phyloP scores from a whole-genome alignment of 2,888 invertebrate genomes.

The Globia sparganii region DNA sequence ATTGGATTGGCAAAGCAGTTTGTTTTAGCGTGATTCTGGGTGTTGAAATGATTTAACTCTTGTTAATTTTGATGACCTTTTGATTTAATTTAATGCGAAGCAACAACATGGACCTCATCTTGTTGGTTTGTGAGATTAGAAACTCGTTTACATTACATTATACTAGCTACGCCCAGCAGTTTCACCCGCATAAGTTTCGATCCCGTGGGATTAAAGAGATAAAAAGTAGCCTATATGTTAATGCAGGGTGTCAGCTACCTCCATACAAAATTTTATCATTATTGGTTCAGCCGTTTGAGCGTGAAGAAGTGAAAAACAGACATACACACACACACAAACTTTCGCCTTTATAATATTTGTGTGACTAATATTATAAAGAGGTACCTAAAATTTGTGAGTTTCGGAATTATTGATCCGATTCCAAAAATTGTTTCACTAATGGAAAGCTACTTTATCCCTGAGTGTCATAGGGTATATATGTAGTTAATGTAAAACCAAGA shows the following conservation, averaged over 20 bases:
- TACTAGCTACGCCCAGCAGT: no score
- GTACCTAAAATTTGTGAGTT: not conserved
- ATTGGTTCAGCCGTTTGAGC: no score
- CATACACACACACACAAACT: no score
- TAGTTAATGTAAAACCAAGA: not conserved
- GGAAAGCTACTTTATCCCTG: not conserved
- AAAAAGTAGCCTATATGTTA: no score
- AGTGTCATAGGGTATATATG: no score
- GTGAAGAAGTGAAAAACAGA: no score
- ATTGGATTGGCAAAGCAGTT: not conserved
- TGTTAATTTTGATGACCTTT: not conserved
- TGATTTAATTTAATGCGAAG: not conserved
- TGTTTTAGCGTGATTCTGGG: not conserved
- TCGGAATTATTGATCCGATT: not conserved
- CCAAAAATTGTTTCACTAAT: not conserved
- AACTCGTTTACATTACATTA: no score
- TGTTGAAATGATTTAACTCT: not conserved
- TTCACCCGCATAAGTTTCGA: no score
- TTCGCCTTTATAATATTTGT: no score
- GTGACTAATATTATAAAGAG: not conserved
- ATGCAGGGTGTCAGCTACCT: no score
- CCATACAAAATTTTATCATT: no score
- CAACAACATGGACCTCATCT: not conserved
- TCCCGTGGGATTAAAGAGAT: no score
- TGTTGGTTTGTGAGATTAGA: not conserved